phyloP scores from a whole-genome alignment of 2,113 vertebrate species.

The Pygoscelis adeliae region DNA sequence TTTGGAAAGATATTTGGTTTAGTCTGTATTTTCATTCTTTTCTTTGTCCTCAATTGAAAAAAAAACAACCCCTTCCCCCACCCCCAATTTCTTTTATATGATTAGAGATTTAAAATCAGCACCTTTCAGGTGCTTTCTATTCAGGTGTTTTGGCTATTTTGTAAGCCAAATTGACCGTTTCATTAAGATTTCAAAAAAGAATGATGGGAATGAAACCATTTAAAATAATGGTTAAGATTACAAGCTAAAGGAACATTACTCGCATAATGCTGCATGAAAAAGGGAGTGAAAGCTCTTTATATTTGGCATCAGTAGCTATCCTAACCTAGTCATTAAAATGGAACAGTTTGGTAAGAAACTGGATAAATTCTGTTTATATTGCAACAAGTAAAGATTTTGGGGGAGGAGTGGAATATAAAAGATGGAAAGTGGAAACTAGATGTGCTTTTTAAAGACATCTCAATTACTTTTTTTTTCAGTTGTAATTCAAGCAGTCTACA shows the following conservation, averaged over 20 bases:
- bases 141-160: neutral
- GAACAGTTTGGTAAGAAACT: neutral
- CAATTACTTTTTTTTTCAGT: neutral
- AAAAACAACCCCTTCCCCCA: accelerated
- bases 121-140: neutral
- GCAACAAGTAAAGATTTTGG: neutral
- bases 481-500: neutral
- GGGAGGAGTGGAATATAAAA: neutral
- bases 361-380: neutral
- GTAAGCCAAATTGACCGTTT: neutral
- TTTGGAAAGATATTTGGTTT: neutral
- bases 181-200: neutral
- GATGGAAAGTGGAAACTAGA: neutral
- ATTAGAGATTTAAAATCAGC: neutral
- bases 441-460: neutral
- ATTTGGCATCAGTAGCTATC: neutral
- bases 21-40: neutral
- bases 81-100: neutral
- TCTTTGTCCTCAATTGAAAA: neutral
- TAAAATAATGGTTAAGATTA: neutral
- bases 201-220: neutral
- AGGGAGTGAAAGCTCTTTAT: neutral
- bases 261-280: neutral
- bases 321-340: neutral
- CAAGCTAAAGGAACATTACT: neutral